Evolutionary conservation across 2,797 vertebrate species (phyloP), one percentile per base, ranked within the genome.

Genomic region (Anableps anableps): DNA sequence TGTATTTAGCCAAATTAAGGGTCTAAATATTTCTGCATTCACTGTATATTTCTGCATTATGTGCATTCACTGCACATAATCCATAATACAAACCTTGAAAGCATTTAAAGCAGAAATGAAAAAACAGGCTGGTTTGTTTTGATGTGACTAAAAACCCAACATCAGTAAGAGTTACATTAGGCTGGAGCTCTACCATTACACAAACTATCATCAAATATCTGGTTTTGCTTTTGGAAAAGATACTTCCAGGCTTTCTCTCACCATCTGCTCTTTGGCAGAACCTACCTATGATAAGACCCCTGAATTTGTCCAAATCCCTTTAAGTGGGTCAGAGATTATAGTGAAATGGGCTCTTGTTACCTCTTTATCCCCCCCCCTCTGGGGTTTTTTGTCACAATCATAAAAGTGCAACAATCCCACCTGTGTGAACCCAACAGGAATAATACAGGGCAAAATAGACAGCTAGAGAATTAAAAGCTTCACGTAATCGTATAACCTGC

Each of bases 291-390:
- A 78, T 90, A 89, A 91, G 66, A 76, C 47, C 64, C 21, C 48
- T 43, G 75, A 83, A 38, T 86, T 81, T 71, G n/a, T 76, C 76
- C 77, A 88, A 88, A 88, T 88, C 80, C 84, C 81, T 74, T 14
- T 83, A 93, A 88, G 81, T 88, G 73, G 92, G 88, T 94, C 89
- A 88, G 85, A 82, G 84, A 89, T 92, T 92, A 87, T 50, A 47
- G 34, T 85, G 76, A 83, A 60, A n/a, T 38, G 43, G 41, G 70
- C 14, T 80, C 8, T 82, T 80, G 53, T 85, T 88, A 34, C 62
- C 71, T 36, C 72, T 81, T 84, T 72, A 48, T 23, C 51, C 47
- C 3, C 43, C 16, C 11, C 6, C 19, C 26, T 8, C n/a, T 11
- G 2, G 16, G 43, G 53, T 45, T 84, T 78, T 84, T 85, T 34